Evolutionary conservation across 2,888 invertebrate species (phyloP).

Genomic region (Lamellibrachia satsuma): DNA sequence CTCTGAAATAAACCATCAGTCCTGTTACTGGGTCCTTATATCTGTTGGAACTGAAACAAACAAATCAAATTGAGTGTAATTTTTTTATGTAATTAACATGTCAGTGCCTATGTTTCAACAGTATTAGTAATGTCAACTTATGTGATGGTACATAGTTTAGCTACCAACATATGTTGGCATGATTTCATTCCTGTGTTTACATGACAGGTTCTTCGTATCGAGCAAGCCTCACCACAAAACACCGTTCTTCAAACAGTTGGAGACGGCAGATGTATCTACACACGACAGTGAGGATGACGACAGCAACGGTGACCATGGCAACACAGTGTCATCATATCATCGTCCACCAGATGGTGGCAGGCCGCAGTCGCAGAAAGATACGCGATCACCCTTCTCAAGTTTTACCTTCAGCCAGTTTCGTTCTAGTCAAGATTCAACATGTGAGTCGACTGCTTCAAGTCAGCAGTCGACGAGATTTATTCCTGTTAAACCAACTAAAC

Average conservation of each 20-base stretch:
- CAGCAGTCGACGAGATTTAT: neutral
- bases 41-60: too few species aligned
- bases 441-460: neutral
- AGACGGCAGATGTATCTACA: neutral
- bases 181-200: neutral
- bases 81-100: neutral
- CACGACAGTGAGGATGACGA: neutral
- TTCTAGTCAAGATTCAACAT: neutral
- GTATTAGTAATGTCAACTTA: neutral
- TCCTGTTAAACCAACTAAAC: neutral
- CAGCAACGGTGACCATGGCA: neutral
- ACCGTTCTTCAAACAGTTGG: neutral
- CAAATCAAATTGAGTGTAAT: too few species aligned
- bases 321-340: neutral
- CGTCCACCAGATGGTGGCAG: neutral
- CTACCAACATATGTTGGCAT: neutral
- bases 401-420: neutral
- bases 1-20: too few species aligned
- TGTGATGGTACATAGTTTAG: neutral
- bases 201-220: neutral
- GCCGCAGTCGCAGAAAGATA: neutral
- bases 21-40: too few species aligned
- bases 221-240: neutral
- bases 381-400: neutral
- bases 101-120: neutral